Evolutionary conservation across 2,888 invertebrate species (phyloP).

Genomic region (Ptychoptera contaminata): DNA sequence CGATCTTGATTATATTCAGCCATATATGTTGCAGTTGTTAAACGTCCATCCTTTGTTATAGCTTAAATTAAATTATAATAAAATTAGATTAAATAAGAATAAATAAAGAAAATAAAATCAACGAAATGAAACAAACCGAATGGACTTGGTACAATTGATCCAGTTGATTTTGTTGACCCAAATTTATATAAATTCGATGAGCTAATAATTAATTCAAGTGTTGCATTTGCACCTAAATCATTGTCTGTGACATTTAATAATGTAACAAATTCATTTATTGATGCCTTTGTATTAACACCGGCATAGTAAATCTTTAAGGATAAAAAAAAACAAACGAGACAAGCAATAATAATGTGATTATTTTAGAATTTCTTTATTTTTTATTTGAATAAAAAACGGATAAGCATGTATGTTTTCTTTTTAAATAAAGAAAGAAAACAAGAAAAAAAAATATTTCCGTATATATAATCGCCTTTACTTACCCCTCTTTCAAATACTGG

Average conservation of each 20-base stretch:
- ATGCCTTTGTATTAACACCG: slow-evolving; percentile 62
- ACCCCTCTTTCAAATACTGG: slow-evolving; percentile 48
- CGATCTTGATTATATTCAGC: slow-evolving; percentile 80
- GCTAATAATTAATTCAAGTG: slow-evolving; percentile 63
- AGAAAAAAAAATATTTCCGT: too few species aligned
- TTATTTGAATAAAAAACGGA: background rate
- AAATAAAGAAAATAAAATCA: background rate
- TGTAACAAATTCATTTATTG: slow-evolving; percentile 55
- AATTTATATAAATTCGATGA: slow-evolving; percentile 70
- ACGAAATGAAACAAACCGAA: slow-evolving; percentile 37
- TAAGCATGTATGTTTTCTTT: background rate
- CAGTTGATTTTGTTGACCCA: slow-evolving; percentile 57
- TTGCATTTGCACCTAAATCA: slow-evolving; percentile 71
- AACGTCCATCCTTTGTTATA: slow-evolving; percentile 27
- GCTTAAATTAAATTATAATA: slow-evolving; percentile 12
- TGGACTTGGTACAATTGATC: slow-evolving; percentile 78
- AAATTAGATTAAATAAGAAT: background rate
- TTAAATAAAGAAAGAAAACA: background rate
- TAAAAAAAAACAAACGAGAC: slow-evolving; percentile 15
- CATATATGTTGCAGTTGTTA: slow-evolving; percentile 59
- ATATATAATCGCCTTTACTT: slow-evolving; percentile 3
- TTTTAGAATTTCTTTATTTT: slow-evolving; percentile 2
- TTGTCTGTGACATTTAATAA: slow-evolving; percentile 67
- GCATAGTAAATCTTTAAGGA: slow-evolving; percentile 25
- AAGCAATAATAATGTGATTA: slow-evolving; percentile 4